A percentile compares a stretch with the other conserved stretches of the same genome.
These are phyloP conservation scores for Pantherophis guttatus DNA, from an alignment of 2,113 vertebrate species.

Conservation along the genomic window DNA sequence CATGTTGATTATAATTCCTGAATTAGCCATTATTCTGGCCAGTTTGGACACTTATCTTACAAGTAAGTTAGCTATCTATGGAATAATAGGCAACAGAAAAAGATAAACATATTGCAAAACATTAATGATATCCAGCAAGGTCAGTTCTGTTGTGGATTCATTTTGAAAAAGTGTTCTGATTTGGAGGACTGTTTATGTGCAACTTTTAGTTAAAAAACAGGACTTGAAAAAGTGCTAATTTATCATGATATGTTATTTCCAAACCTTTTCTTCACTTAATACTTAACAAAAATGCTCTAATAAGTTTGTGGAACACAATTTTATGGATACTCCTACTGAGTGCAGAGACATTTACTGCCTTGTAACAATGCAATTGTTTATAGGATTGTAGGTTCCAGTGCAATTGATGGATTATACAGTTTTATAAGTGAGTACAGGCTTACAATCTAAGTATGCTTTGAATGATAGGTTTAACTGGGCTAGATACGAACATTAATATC, in stretches of 20 bases:
- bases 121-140: conserved; percentile 39
- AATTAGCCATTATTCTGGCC: neutral
- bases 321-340: neutral
- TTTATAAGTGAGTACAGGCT: neutral
- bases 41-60: conserved; percentile 21
- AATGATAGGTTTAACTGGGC: neutral
- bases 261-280: no score
- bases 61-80: conserved; percentile 42
- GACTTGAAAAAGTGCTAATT: conserved; percentile 22
- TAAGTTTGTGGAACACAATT: neutral
- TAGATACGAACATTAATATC: neutral
- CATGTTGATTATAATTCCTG: conserved; percentile 2
- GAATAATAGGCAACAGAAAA: conserved; percentile 31
- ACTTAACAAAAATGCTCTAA: neutral
- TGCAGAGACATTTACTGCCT: neutral
- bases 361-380: neutral
- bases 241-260: neutral
- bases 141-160: neutral
- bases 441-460: neutral
- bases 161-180: conserved; percentile 23
- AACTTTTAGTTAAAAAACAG: neutral
- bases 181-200: conserved; percentile 13
- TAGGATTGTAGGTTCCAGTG: neutral
- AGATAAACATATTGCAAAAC: conserved; percentile 47
- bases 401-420: neutral